These are phyloP conservation scores for Listronotus bonariensis DNA, from an alignment of 1,140 invertebrate genomes.

Conservation along the genomic window DNA sequence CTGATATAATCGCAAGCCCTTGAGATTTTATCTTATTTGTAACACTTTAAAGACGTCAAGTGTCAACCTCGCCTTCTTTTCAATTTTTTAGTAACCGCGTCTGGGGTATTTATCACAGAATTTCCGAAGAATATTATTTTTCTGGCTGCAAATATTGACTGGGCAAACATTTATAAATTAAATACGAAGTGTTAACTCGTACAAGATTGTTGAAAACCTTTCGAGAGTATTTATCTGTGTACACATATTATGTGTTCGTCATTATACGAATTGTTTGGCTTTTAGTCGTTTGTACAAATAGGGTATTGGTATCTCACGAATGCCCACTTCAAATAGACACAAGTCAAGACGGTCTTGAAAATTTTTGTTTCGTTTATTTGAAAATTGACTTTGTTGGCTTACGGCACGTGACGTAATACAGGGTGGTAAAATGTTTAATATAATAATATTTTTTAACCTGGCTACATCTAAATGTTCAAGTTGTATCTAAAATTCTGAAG, in stretches of 20 bases:
- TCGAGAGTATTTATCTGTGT: slow-evolving; percentile 32
- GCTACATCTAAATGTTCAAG: no score
- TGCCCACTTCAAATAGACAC: slow-evolving; percentile 26
- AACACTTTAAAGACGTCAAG: not conserved
- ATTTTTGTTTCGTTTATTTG: slow-evolving; percentile 6
- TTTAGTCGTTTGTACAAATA: slow-evolving; percentile 29
- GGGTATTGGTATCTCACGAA: slow-evolving; percentile 28
- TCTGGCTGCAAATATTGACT: slow-evolving; percentile 25
- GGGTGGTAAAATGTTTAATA: no score
- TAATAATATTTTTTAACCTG: no score
- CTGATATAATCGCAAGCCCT: not conserved
- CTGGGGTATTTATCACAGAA: slow-evolving; percentile 22
- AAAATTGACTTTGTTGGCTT: slow-evolving; percentile 9
- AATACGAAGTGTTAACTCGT: slow-evolving; percentile 34
- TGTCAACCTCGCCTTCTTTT: slow-evolving; percentile 1
- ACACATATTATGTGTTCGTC: slow-evolving; percentile 34
- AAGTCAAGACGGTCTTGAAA: slow-evolving; percentile 18
- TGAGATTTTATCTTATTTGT: not conserved
- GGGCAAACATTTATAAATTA: slow-evolving; percentile 26
- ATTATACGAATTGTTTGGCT: slow-evolving; percentile 28
- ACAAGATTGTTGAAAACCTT: slow-evolving; percentile 31
- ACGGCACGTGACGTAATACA: slow-evolving; percentile 8
- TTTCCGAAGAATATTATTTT: slow-evolving; percentile 27
- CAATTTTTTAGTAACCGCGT: slow-evolving; percentile 10
- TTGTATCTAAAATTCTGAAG: no score